Percentiles rank a stretch among this genome's conserved stretches.
Evolutionary conservation across 2,113 vertebrate genomes (phyloP).

Genomic region (Mastomys natalensis): DNA sequence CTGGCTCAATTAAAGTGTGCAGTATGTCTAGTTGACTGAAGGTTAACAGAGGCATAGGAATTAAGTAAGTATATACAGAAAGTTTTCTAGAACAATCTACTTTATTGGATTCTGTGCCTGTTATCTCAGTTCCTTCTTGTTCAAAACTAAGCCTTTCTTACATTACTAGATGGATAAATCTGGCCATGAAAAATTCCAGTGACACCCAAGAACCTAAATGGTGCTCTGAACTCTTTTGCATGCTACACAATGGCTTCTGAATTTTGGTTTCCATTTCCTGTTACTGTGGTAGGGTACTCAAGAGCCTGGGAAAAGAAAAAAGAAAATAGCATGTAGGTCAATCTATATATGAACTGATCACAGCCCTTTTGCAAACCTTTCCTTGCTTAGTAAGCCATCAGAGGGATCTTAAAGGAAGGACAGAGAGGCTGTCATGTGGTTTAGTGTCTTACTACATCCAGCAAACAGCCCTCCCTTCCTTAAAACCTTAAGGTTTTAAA

Average conservation of each 20-base stretch:
- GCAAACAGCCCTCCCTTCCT: neutral
- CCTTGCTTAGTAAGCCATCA: neutral
- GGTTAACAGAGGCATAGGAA: neutral
- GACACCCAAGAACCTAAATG: neutral
- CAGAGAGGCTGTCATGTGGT: neutral
- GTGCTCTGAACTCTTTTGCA: neutral
- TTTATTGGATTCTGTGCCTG: neutral
- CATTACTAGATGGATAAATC: slow-evolving; percentile 6
- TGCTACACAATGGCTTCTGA: neutral
- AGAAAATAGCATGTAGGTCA: neutral
- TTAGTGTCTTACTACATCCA: neutral
- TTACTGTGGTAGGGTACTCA: neutral
- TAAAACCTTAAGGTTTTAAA: neutral
- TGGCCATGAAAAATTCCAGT: neutral
- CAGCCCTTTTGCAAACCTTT: neutral
- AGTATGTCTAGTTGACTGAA: neutral
- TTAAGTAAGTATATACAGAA: neutral
- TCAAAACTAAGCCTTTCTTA: slow-evolving; percentile 25
- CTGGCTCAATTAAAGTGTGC: neutral
- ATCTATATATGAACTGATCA: neutral
- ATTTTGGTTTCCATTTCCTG: neutral
- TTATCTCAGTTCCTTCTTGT: neutral
- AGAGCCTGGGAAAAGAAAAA: neutral
- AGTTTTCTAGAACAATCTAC: neutral
- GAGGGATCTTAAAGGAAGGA: neutral